Evolutionary conservation across 1,140 invertebrate genomes (phyloP), one percentile per base, ranked within the genome.

Genomic region (Drosophila sucinea): DNA sequence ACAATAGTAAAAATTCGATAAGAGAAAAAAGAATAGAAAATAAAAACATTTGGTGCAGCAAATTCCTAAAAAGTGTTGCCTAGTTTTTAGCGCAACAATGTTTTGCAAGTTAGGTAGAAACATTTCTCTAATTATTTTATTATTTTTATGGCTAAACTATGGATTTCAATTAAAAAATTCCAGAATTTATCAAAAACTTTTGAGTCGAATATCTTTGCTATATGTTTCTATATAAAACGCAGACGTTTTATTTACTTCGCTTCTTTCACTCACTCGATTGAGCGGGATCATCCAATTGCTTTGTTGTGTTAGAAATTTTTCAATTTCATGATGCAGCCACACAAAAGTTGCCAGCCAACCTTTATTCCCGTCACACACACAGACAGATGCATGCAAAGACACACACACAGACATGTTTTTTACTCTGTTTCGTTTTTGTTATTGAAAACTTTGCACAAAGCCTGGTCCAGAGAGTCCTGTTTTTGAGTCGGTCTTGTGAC

Each of bases 321-420:
- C 72, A 73, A 85, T 84, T 85, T 70, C 25, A 51, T 51, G 56
- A 32, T 38, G 67, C 73, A 84, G 54, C 77, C 81, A 66, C 69
- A 73, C 61, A 69, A 83, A 64, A 29, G 25, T 10, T 25, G 29
- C 25, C 25, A 51, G 44, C 27, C 40, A 67, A 63, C 71, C 60
- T 76, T 60, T 40, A 41, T 60, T 41, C 33, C 51, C 27, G n/a
- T 29, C 30, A 65, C 17, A 64, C 40, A 47, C 23, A 30, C 17
- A 17, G 17, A 17, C 17, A 17, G 17, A 17, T 17, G 17, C 17
- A 17, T 17, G 17, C 17, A 17, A 17, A 17, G 0, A 17, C 57
- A 61, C 30, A 64, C 60, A 47, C 11, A 51, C 25, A 10, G 8
- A 60, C 40, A 73, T 60, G 41, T 73, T 73, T 73, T 57, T 17